Evolutionary conservation across 2,888 invertebrate species (phyloP).

Genomic region (Chrysolina oricalcia): DNA sequence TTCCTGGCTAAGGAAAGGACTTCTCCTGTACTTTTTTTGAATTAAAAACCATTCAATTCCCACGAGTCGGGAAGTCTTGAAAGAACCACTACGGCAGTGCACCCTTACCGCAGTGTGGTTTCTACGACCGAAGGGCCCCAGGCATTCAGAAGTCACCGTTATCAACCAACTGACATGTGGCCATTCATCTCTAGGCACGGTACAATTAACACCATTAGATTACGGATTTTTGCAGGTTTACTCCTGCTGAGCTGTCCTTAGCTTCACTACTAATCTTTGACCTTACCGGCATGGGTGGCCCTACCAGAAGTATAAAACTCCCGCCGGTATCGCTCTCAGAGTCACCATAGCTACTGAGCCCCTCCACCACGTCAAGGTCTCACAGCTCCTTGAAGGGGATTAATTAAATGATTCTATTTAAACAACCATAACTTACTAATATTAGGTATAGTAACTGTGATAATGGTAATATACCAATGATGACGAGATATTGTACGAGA

Average conservation of each 20-base stretch:
- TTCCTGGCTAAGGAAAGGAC: constrained; percentile 9
- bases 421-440: no score
- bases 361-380: no score
- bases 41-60: constrained; percentile 4
- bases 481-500: no score
- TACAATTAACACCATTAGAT: neutral
- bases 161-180: neutral
- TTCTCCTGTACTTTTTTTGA: constrained; percentile 1
- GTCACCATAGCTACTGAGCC: no score
- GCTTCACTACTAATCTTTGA: constrained; percentile 10
- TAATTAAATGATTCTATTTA: no score
- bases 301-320: no score
- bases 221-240: neutral
- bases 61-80: constrained; percentile 7
- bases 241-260: constrained; percentile 11
- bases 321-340: no score
- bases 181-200: neutral
- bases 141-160: neutral
- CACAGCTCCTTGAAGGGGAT: no score
- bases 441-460: no score
- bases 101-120: neutral
- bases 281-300: no score
- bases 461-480: no score
- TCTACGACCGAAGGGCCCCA: neutral
- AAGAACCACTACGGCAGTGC: constrained; percentile 2